Base-by-base conservation (phyloP, 2,113 vertebrate genomes). In the Psophia crepitans region DNA sequence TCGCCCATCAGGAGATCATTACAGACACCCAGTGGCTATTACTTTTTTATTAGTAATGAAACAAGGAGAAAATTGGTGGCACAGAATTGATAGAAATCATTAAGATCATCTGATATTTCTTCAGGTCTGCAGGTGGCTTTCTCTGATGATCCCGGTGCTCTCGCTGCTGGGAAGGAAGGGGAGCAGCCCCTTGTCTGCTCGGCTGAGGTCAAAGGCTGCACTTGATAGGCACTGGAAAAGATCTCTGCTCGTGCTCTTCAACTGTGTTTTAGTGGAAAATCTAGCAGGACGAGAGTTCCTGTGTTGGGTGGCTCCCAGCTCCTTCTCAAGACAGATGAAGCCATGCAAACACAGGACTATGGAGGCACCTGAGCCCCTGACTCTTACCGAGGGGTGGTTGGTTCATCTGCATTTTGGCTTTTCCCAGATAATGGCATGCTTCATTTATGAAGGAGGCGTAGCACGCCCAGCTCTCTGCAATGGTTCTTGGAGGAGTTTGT, bases 121-220 rank as follows among this genome's bases (percentile, higher is more conserved):
- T 28, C 71, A 57, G 27, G 58, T 76, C 12, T 1, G 1, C 0
- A 0, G 0, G 39, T 35, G 32, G 9, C 19, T 61, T 49, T 32
- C 66, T 39, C 26, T 39, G 35, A 26, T 56, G 53, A 22, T 48
- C 32, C 17, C 2, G 0, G 11, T 23, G 37, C 8, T 78, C 43
- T 41, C 22, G 5, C 12, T 64, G 37, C 71, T n/a, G 27, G 32
- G 11, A 37, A 54, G 19, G 32, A 48, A 58, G 21, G 8, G 73
- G 49, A 48, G 10, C 44, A 44, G 46, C 26, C 44, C 21, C 28
- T 63, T 2, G 0, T 23, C 46, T 18, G 5, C 28, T 73, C 7
- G 0, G 10, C 58, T 57, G 46, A 23, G 65, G 63, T 21, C 35
- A 65, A 74, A 60, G 46, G 21, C 53, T 39, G 39, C 3, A 0